Conservation (phyloP, 92 coral and sea anemone species). For the Paragorgia papillata region DNA sequence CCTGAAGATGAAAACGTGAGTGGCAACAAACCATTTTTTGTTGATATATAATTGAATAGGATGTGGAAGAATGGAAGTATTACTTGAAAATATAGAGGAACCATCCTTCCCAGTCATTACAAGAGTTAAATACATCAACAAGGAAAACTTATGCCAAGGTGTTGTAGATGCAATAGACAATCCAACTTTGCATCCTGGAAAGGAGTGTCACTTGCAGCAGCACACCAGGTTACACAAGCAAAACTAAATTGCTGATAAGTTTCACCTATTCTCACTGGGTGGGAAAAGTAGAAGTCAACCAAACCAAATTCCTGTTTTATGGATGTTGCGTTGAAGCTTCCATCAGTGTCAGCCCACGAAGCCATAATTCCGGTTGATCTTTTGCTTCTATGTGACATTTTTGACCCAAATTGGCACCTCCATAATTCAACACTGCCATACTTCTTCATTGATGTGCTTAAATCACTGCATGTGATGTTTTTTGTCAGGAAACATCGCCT, state of each 20-base stretch:
- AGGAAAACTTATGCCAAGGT: too few species aligned
- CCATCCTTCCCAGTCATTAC: too few species aligned
- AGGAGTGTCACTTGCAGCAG: not conserved
- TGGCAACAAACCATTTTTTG: too few species aligned
- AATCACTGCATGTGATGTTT: not conserved
- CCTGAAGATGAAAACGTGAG: too few species aligned
- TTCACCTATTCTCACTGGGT: slow-evolving; percentile 13
- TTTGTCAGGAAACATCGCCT: not conserved
- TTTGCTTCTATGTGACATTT: slow-evolving; percentile 1
- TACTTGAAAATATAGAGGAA: too few species aligned
- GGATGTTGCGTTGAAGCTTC: slow-evolving; percentile 6
- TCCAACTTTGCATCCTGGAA: too few species aligned
- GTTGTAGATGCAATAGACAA: too few species aligned
- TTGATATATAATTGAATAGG: too few species aligned
- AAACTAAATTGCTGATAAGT: not conserved
- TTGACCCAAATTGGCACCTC: not conserved
- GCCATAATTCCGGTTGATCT: slow-evolving; percentile 20
- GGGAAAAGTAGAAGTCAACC: slow-evolving; percentile 38
- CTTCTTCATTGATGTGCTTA: not conserved
- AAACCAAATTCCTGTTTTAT: slow-evolving; percentile 1
- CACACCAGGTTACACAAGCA: slow-evolving; percentile 43
- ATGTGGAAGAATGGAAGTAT: too few species aligned
- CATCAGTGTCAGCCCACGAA: slow-evolving; percentile 14
- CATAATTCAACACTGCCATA: not conserved
- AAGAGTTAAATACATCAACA: too few species aligned